A percentile compares a stretch with the other conserved stretches of the same genome.
These are phyloP conservation scores for Forficula auricularia DNA, from an alignment of 1,140 invertebrate species.

Conservation along the genomic window DNA sequence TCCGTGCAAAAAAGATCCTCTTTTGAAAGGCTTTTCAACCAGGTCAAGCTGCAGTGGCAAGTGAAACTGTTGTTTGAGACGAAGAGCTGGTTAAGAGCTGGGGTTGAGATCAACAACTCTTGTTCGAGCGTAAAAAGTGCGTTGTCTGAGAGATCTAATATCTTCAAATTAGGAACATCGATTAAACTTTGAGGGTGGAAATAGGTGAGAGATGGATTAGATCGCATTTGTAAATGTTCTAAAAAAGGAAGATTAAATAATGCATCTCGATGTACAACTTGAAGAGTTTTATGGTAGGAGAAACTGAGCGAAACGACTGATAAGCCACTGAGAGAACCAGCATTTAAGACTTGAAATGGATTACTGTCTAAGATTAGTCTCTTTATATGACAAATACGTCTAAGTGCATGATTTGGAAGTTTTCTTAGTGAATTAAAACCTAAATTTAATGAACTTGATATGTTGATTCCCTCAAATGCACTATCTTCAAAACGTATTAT, in stretches of 20 bases:
- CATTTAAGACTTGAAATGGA: slow-evolving; percentile 2
- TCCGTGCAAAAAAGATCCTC: slow-evolving; percentile 7
- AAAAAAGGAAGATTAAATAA: slow-evolving; percentile 7
- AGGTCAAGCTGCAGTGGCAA: slow-evolving; percentile 11
- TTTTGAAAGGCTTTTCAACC: slow-evolving; percentile 5
- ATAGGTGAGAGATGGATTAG: slow-evolving; percentile 10
- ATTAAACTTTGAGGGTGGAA: slow-evolving; percentile 8
- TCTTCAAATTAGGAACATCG: slow-evolving; percentile 6
- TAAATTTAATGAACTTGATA: slow-evolving; percentile 8
- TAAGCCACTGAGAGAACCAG: slow-evolving; percentile 5
- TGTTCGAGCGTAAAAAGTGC: slow-evolving; percentile 8
- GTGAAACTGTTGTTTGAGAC: slow-evolving; percentile 10
- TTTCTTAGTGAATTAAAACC: slow-evolving; percentile 8
- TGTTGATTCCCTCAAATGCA: slow-evolving; percentile 12
- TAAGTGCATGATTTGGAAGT: slow-evolving; percentile 8
- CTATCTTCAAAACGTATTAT: slow-evolving; percentile 11
- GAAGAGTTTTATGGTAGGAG: slow-evolving; percentile 9
- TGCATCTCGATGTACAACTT: slow-evolving; percentile 8
- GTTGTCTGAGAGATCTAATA: slow-evolving; percentile 9
- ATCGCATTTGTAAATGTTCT: slow-evolving; percentile 8
- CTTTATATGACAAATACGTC: slow-evolving; percentile 2
- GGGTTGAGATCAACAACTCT: not conserved
- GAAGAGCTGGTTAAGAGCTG: slow-evolving; percentile 2
- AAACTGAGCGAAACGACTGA: slow-evolving; percentile 6
- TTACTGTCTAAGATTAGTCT: slow-evolving; percentile 8